Evolutionary conservation across 2,797 vertebrate genomes (phyloP).

Genomic region (Oceanodroma leucorhoa): DNA sequence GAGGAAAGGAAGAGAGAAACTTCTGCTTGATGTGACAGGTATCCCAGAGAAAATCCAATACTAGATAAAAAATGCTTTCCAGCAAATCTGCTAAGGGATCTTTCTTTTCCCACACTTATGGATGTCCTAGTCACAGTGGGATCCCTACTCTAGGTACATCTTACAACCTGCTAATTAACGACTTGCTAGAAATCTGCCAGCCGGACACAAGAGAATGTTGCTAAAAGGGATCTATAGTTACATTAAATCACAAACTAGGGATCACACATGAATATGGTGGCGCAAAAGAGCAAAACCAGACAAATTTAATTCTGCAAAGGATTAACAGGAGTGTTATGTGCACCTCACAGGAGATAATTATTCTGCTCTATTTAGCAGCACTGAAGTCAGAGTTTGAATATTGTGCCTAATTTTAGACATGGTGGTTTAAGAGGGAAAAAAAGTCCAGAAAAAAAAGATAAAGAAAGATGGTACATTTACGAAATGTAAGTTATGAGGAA

Average conservation of each 20-base stretch:
- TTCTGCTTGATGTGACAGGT: background rate
- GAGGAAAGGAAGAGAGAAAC: background rate
- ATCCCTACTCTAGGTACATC: background rate
- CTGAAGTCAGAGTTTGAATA: background rate
- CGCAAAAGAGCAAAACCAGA: background rate
- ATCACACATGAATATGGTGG: background rate
- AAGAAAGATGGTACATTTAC: background rate
- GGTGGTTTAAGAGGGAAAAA: background rate
- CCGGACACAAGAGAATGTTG: background rate
- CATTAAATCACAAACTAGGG: background rate
- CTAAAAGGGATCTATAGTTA: background rate
- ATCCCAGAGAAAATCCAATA: background rate
- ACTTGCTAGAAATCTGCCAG: background rate
- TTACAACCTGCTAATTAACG: background rate
- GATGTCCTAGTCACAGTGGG: background rate
- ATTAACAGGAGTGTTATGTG: background rate
- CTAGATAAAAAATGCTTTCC: background rate
- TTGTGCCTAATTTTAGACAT: background rate
- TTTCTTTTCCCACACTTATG: background rate
- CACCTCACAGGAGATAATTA: background rate
- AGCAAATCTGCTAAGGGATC: background rate
- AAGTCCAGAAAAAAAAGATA: background rate
- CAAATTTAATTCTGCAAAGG: background rate
- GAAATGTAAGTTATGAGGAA: background rate
- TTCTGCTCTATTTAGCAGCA: constrained; percentile 16